Conservation (phyloP, 2,797 vertebrate species). For the Sphenodon punctatus region DNA sequence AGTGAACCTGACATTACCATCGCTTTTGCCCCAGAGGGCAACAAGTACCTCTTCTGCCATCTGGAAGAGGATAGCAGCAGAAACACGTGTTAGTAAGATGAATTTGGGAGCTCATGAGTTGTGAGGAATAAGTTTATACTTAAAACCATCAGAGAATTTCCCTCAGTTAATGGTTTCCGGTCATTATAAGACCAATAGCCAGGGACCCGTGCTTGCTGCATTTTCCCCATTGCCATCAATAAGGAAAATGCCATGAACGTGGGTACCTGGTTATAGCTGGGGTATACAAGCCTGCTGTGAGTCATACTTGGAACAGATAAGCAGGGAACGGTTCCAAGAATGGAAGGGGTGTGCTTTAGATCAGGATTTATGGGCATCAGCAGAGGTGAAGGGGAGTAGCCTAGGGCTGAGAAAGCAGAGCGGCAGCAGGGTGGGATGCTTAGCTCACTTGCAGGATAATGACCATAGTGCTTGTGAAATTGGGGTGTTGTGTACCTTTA, state of each 20-base stretch:
- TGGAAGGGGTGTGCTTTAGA: neutral
- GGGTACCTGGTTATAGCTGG: no score
- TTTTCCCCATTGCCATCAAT: no score
- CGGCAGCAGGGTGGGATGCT: neutral
- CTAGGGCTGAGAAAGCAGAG: neutral
- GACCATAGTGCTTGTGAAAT: no score
- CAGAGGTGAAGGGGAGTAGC: neutral
- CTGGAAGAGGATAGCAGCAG: neutral
- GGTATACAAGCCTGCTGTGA: no score
- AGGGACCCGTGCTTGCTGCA: neutral
- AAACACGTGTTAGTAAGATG: neutral
- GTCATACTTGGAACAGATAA: no score
- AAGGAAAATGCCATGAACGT: no score
- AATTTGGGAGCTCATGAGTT: fast-evolving
- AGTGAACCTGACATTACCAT: no score
- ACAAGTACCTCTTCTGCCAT: fast-evolving
- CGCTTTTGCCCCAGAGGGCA: fast-evolving
- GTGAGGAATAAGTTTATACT: neutral
- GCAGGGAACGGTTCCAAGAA: no score
- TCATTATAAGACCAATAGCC: neutral
- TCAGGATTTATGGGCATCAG: neutral
- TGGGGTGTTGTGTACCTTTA: no score
- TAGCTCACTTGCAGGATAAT: neutral
- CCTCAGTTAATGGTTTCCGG: neutral
- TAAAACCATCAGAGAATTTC: neutral